Conservation (phyloP, 2,797 vertebrate species). For the Takifugu rubripes region DNA sequence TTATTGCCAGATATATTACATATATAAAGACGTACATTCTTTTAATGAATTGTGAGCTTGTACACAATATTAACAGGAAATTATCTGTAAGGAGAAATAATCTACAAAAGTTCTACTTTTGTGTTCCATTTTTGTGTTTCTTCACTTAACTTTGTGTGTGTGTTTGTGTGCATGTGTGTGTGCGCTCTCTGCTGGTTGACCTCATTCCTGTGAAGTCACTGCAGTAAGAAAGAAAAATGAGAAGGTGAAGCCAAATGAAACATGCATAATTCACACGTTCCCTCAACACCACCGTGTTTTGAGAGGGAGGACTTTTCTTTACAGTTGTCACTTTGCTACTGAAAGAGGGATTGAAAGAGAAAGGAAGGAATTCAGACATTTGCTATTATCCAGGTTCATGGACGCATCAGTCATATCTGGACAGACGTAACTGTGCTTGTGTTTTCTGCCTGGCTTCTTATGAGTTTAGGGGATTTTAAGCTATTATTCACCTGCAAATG, state of each 20-base stretch:
- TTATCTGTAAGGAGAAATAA: neutral
- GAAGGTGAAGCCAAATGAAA: constrained; percentile 43
- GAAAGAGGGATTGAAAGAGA: constrained; percentile 10
- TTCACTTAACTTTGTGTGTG: neutral
- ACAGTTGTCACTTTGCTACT: constrained; percentile 26
- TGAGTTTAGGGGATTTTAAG: constrained; percentile 12
- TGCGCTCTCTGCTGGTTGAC: constrained; percentile 28
- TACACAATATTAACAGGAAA: neutral
- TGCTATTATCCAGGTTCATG: constrained; percentile 26
- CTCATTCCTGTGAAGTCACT: constrained; percentile 37
- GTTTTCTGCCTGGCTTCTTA: neutral
- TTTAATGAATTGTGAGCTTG: neutral
- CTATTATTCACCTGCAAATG: constrained; percentile 10
- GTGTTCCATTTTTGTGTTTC: neutral
- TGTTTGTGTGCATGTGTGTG: constrained; percentile 5
- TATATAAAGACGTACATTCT: too few relatives aligned
- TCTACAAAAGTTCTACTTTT: neutral
- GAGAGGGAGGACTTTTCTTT: neutral
- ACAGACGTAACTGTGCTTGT: constrained; percentile 36
- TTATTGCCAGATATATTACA: too few relatives aligned
- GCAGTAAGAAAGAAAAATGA: constrained; percentile 26
- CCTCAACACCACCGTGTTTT: constrained; percentile 17
- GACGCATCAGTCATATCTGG: constrained; percentile 27
- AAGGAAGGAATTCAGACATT: constrained; percentile 25
- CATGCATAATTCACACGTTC: constrained; percentile 51